Evolutionary conservation across 2,888 invertebrate species (phyloP).

Genomic region (Trisateles emortualis): DNA sequence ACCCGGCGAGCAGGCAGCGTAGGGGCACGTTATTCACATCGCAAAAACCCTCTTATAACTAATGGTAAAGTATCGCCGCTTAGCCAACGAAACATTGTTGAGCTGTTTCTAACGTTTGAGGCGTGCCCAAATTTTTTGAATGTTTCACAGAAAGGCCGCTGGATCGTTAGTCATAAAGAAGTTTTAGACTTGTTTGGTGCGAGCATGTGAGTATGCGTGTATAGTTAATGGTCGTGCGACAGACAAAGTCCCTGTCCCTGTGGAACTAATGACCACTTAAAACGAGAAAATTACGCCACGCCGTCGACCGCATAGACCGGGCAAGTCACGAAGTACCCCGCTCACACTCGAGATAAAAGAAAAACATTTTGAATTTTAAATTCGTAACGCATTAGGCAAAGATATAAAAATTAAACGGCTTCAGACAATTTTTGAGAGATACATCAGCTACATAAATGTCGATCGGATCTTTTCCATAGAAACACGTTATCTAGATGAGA

Average conservation of each 20-base stretch:
- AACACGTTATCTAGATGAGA: slow-evolving; percentile 45
- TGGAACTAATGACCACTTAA: slow-evolving; percentile 83
- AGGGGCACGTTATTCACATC: slow-evolving; percentile 60
- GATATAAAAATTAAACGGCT: slow-evolving; percentile 38
- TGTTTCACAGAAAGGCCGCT: slow-evolving; percentile 24
- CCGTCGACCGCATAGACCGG: slow-evolving; percentile 68
- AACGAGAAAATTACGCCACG: slow-evolving; percentile 77
- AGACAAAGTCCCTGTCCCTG: slow-evolving; percentile 73
- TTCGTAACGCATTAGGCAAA: slow-evolving; percentile 50
- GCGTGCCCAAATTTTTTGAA: slow-evolving; percentile 21
- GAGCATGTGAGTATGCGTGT: slow-evolving; percentile 64
- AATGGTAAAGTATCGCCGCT: slow-evolving; percentile 59
- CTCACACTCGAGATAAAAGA: slow-evolving; percentile 56
- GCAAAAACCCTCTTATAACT: slow-evolving; percentile 65
- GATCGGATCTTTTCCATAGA: slow-evolving; percentile 37
- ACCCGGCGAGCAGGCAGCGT: slow-evolving; percentile 60
- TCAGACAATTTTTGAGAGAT: slow-evolving; percentile 20
- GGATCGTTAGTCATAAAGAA: slow-evolving; percentile 48
- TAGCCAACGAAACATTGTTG: slow-evolving; percentile 31
- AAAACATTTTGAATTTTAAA: slow-evolving; percentile 53
- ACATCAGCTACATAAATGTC: slow-evolving; percentile 10
- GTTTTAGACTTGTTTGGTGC: slow-evolving; percentile 51
- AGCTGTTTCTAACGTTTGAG: slow-evolving; percentile 33
- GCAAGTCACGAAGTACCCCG: slow-evolving; percentile 74
- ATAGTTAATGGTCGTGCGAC: slow-evolving; percentile 77